Base-by-base conservation (phyloP, 2,113 vertebrate species). In the Lagopus muta region DNA sequence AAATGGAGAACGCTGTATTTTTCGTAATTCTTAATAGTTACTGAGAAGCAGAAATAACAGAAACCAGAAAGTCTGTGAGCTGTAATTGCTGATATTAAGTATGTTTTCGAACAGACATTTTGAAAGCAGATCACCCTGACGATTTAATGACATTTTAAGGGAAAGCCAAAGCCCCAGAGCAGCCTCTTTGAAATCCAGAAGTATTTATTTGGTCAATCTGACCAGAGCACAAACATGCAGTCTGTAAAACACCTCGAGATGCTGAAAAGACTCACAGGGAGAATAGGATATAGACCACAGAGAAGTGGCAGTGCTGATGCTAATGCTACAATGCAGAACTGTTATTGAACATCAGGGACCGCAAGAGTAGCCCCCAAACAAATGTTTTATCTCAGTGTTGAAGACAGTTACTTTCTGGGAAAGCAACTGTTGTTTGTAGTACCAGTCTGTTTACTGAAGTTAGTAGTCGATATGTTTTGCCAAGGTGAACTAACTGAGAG, bases 381-480 rank as follows among this genome's bases (percentile, higher is more conserved):
- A 85, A 72, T 72, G 36, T 95, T 94, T 69, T 47, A 52, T 83
- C 88, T 96, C 40, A 60, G 38, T 78, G 61, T 72, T 81, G 52
- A 85, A 81, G 65, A 66, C 58, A 67, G 60, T 73, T 57, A 42
- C 73, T 95, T 95, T 89, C 82, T 38, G 67, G 79, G 86, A 92
- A 85, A 82, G 70, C 79, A 60, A 54, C 90, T 84, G 77, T 83
- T 64, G 38, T 2, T 96, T 97, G 95, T 95, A 97, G 81, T 95
- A 69, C 94, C 96, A 82, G 95, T 92, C 90, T 94, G 96, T 97
- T 97, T 98, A 97, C 97, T 97, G 70, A 97, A 98, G 96, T 97
- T 98, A 97, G 97, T 97, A 96, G 97, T 97, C 97, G 97, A 97
- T 98, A 97, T 95, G 97, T 98, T 98, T 98, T 98, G 96, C 94